phyloP scores from a whole-genome alignment of 1,140 invertebrate genomes.

The Dicyema japonicum region DNA sequence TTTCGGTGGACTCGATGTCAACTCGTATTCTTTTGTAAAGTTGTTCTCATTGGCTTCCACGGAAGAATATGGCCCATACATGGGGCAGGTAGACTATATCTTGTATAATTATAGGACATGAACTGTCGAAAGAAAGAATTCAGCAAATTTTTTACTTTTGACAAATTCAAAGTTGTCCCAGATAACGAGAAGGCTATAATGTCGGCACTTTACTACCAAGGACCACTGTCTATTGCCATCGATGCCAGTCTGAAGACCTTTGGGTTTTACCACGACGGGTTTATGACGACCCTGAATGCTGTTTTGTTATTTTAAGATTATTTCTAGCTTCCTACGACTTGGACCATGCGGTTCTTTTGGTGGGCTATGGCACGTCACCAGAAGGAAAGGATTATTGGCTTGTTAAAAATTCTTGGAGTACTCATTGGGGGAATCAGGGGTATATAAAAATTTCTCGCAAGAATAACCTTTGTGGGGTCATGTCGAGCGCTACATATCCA shows the following conservation, averaged over 20 bases:
- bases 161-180: too few species aligned
- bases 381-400: slow-evolving; percentile 8
- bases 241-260: slow-evolving; percentile 44
- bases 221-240: too few species aligned
- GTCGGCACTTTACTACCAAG: too few species aligned
- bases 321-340: slow-evolving; percentile 31
- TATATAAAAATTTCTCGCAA: too few species aligned
- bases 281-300: slow-evolving; percentile 6
- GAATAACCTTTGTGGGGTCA: too few species aligned
- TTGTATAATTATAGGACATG: too few species aligned
- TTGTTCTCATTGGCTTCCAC: slow-evolving; percentile 23
- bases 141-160: too few species aligned
- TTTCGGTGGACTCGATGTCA: slow-evolving; percentile 59
- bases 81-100: too few species aligned
- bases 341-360: slow-evolving; percentile 21
- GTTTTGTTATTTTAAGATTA: slow-evolving; percentile 25
- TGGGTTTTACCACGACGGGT: slow-evolving; percentile 30
- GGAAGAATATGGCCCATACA: slow-evolving; percentile 52
- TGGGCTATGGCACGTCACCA: slow-evolving; percentile 7
- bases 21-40: slow-evolving; percentile 27
- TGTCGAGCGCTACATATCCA: too few species aligned
- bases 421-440: not conserved
- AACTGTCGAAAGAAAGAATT: too few species aligned
- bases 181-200: too few species aligned
- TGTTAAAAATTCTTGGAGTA: slow-evolving; percentile 9